Percentiles rank a stretch among this genome's conserved stretches.
Conservation (phyloP, 2,888 invertebrate species). For the Drosophila phalerata region DNA sequence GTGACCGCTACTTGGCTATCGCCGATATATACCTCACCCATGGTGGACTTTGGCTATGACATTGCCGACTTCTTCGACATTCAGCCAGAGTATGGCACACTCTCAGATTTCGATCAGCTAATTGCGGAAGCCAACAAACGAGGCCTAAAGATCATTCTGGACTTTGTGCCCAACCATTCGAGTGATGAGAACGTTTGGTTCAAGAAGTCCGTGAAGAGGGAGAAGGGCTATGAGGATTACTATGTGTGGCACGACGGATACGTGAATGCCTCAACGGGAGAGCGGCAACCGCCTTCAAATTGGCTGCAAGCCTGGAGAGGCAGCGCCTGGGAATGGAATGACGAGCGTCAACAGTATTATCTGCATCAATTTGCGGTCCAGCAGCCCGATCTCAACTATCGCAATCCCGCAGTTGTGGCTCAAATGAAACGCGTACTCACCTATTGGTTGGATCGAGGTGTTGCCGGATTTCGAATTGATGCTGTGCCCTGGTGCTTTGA, state of each 20-base stretch:
- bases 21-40: conserved; percentile 91
- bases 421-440: conserved; percentile 88
- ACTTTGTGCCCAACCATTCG: conserved; percentile 91
- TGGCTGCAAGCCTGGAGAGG: conserved; percentile 88
- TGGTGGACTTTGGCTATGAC: conserved; percentile 92
- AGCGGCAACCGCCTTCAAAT: conserved; percentile 78
- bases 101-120: conserved; percentile 89
- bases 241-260: conserved; percentile 91
- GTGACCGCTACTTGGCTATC: conserved; percentile 90
- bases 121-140: conserved; percentile 86
- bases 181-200: conserved; percentile 95
- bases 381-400: conserved; percentile 92
- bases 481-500: conserved; percentile 88
- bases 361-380: conserved; percentile 90
- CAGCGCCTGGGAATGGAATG: conserved; percentile 91
- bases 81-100: conserved; percentile 89
- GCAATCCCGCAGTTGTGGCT: conserved; percentile 88
- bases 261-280: conserved; percentile 56
- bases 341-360: conserved; percentile 89
- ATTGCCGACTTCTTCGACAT: conserved; percentile 89
- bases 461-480: conserved; percentile 95
- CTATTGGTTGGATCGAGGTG: conserved; percentile 93
- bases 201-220: conserved; percentile 88
- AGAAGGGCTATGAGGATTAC: conserved; percentile 89
- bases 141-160: conserved; percentile 87